These are phyloP conservation scores for Coptodon bakossiorum DNA, from an alignment of 2,113 vertebrate genomes.

Conservation along the genomic window DNA sequence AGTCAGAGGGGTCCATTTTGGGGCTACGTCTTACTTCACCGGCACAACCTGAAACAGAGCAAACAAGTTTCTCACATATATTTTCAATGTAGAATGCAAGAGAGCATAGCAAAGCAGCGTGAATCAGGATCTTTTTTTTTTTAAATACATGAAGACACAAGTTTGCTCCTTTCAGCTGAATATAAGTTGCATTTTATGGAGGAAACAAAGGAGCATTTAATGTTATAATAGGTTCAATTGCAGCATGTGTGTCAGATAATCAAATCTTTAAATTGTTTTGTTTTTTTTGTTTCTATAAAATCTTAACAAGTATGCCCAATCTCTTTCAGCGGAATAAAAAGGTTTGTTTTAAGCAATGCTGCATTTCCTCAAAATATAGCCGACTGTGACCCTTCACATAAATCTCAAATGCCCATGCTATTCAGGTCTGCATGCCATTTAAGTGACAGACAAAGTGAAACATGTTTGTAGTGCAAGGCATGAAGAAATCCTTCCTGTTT, in stretches of 20 bases:
- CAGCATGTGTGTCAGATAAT: neutral
- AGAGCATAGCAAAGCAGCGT: neutral
- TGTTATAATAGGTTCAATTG: neutral
- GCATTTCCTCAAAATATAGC: neutral
- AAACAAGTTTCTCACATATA: constrained; percentile 9
- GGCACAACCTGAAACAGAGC: constrained; percentile 79
- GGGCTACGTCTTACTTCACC: constrained; percentile 77
- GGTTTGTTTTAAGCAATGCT: neutral
- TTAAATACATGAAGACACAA: neutral
- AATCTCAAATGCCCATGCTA: neutral
- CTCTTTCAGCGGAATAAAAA: neutral
- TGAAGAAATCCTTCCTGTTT: neutral
- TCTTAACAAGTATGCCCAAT: neutral
- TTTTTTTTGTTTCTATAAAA: neutral
- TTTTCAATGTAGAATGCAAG: neutral
- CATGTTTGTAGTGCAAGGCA: neutral
- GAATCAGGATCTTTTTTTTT: neutral
- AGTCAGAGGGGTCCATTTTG: constrained; percentile 83
- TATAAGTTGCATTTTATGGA: neutral
- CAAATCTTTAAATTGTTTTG: neutral
- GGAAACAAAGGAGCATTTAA: neutral
- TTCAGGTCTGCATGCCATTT: neutral
- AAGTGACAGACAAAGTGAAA: neutral
- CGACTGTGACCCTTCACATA: neutral
- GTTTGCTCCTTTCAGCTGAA: neutral